Base-by-base conservation (phyloP, 2,797 vertebrate genomes). In the Diplodus puntazzo region DNA sequence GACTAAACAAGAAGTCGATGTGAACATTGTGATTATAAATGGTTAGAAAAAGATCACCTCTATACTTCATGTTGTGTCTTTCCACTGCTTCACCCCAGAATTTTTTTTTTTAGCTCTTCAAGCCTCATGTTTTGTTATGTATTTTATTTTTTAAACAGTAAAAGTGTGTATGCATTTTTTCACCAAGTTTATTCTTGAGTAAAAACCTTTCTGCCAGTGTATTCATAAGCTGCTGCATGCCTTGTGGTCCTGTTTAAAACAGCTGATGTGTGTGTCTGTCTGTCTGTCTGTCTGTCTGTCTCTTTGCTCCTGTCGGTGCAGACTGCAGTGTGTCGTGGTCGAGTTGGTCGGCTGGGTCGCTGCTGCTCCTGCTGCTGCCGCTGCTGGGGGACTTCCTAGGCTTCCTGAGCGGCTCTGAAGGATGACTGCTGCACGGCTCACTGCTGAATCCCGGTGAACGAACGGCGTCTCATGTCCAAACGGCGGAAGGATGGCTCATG, bases 401-500 rank as follows among this genome's bases (percentile, higher is more conserved):
- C 81, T 90, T 92, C 66, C 87, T 73, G 73, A 81, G 92, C 74
- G 75, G 88, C 92, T 86, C 88, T 90, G 92, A 90, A 97, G 95
- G 65, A 98, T 99, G 98, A 92, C 92, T 91, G 93, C 77, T 86
- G 90, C 92, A 48, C 79, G 91, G 92, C 85, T 94, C 84, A 82
- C 92, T 93, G 95, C 95, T 93, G 92, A 95, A 93, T 95, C 96
- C 93, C 87, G 97, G 96, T 99, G 96, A 98, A 93, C 94, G 95
- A 97, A 92, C 95, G 92, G 95, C 81, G 66, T 94, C 97, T 96
- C 95, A 96, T 97, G 97, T 97, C 95, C 95, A 96, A 95, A 96
- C 94, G 92, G 95, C 92, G 95, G 95, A 95, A 98, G 96, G 93
- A 99, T 99, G 98, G 98, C 98, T 97, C 97, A 98, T 97, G 97